phyloP scores from a whole-genome alignment of 2,797 vertebrate species.

The Chiroxiphia lanceolata region DNA sequence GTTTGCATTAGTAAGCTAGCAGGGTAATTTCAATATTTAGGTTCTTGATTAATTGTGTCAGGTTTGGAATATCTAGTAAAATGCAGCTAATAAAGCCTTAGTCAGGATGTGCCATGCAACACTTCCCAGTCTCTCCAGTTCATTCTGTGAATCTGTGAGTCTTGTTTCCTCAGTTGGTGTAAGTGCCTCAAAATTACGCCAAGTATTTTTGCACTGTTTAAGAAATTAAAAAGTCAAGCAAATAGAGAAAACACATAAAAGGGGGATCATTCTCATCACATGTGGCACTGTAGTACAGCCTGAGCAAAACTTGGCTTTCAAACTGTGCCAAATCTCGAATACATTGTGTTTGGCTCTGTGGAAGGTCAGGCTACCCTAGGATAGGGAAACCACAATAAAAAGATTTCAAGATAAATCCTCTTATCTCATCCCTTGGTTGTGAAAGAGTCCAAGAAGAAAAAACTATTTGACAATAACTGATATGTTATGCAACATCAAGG shows the following conservation, averaged over 20 bases:
- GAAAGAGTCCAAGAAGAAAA: neutral
- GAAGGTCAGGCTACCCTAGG: neutral
- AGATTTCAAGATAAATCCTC: neutral
- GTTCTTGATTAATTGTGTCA: slow-evolving; percentile 1
- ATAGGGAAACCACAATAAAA: neutral
- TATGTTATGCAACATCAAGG: neutral
- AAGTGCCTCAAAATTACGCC: neutral
- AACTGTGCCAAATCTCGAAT: neutral
- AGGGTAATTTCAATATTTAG: neutral
- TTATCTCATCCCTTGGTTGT: neutral
- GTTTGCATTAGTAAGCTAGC: neutral
- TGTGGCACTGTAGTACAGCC: neutral
- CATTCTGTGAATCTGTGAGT: neutral
- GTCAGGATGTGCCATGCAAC: neutral
- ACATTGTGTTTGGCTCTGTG: neutral
- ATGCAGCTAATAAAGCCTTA: neutral
- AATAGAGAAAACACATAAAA: neutral
- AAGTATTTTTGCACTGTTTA: neutral
- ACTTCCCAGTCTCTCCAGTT: neutral
- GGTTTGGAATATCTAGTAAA: neutral
- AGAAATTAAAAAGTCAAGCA: neutral
- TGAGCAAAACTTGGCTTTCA: neutral
- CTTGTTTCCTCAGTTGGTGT: neutral
- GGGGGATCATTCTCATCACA: neutral
- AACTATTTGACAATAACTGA: neutral